phyloP scores from a whole-genome alignment of 2,888 invertebrate genomes.

The Melieria omissa region DNA sequence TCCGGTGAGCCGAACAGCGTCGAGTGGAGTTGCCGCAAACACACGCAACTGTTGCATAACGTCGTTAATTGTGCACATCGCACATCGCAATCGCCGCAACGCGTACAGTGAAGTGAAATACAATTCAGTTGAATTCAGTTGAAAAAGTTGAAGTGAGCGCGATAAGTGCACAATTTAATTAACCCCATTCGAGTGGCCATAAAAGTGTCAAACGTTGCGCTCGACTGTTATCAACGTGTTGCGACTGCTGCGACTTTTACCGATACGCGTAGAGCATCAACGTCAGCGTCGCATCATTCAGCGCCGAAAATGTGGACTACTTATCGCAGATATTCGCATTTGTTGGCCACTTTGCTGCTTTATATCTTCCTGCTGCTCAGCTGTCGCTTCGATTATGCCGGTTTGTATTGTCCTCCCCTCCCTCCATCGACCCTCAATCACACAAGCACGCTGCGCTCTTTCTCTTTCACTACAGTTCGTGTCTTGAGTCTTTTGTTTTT shows the following conservation, averaged over 20 bases:
- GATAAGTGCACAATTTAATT: conserved; percentile 8
- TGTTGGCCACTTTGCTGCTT: conserved; percentile 40
- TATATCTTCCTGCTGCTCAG: conserved; percentile 40
- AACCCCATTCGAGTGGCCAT: conserved; percentile 26
- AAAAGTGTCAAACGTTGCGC: conserved; percentile 1
- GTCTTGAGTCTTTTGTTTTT: background rate
- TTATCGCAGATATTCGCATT: conserved; percentile 25
- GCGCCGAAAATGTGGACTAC: conserved; percentile 25
- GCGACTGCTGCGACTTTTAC: too few relatives aligned
- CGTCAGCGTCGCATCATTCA: too few relatives aligned
- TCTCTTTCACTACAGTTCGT: conserved; percentile 17
- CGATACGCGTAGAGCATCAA: background rate
- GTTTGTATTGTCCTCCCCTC: conserved; percentile 50
- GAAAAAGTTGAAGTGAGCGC: too few relatives aligned
- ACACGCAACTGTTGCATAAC: too few relatives aligned
- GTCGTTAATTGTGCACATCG: too few relatives aligned
- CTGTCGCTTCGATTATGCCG: conserved; percentile 53
- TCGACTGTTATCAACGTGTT: too few relatives aligned
- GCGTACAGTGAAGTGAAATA: too few relatives aligned
- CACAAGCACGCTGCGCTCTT: background rate
- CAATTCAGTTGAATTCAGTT: too few relatives aligned
- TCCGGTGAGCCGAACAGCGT: too few relatives aligned
- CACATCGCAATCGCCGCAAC: too few relatives aligned
- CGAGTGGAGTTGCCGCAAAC: too few relatives aligned
- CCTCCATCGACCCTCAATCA: background rate